Evolutionary conservation across 2,797 vertebrate species (phyloP).

Genomic region (Dendrocincla tyrannina): DNA sequence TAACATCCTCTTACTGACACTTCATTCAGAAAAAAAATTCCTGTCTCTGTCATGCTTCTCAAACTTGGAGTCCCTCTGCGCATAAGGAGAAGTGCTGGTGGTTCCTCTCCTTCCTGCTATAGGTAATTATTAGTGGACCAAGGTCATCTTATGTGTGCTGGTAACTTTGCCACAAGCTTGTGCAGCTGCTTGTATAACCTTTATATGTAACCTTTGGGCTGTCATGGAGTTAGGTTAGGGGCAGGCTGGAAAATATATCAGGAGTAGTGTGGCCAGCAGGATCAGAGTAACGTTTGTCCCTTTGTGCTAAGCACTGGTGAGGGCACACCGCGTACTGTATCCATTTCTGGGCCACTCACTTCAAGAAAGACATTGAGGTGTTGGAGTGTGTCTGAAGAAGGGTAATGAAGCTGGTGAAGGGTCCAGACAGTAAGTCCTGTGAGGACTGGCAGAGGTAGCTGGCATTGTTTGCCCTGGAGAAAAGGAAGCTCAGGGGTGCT

Average conservation of each 20-base stretch:
- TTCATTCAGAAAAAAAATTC: background rate
- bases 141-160: background rate
- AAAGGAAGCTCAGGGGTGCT: background rate
- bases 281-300: background rate
- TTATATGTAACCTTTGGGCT: background rate
- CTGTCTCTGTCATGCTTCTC: background rate
- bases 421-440: too few relatives aligned
- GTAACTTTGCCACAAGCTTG: background rate
- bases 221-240: too few relatives aligned
- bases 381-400: background rate
- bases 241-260: background rate
- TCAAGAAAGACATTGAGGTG: background rate
- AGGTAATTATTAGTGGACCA: background rate
- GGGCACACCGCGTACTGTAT: too few relatives aligned
- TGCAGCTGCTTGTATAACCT: background rate
- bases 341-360: background rate
- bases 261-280: background rate
- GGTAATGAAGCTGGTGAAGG: background rate
- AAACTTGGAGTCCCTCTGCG: background rate
- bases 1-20: constrained; percentile 30
- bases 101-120: background rate
- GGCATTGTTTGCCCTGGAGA: background rate
- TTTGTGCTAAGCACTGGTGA: background rate
- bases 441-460: background rate
- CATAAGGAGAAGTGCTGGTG: background rate